Conservation (phyloP, 1,140 invertebrate genomes). For the Mizuhopecten yessoensis region DNA sequence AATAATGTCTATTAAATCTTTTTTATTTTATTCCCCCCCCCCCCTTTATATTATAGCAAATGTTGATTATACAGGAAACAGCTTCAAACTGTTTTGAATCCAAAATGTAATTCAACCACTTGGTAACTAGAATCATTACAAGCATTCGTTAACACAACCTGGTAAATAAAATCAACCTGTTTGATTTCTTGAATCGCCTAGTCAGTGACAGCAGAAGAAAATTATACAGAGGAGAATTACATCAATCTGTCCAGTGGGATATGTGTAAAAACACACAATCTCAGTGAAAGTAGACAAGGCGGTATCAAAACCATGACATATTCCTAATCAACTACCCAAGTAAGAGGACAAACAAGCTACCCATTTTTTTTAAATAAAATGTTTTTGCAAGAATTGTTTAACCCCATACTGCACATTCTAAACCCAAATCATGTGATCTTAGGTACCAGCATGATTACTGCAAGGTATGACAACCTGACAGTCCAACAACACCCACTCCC, state of each 20-base stretch:
- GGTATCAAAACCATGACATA: not conserved
- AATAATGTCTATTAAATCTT: no score
- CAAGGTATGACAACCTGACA: not conserved
- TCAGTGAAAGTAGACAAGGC: not conserved
- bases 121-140: not conserved
- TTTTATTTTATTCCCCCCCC: no score
- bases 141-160: not conserved
- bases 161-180: not conserved
- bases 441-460: not conserved
- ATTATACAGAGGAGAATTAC: not conserved
- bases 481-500: not conserved
- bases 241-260: not conserved
- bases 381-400: not conserved
- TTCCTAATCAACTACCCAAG: not conserved
- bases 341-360: not conserved
- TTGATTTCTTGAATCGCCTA: not conserved
- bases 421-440: not conserved
- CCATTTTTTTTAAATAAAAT: not conserved
- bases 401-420: conserved; percentile 1
- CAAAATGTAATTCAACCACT: no score
- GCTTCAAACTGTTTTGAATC: no score
- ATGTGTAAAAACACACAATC: not conserved
- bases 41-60: no score
- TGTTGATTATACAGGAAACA: no score
- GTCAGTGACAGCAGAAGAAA: not conserved